Percentiles rank a stretch among this genome's conserved stretches.
Evolutionary conservation across 2,797 vertebrate species (phyloP).

Genomic region (Macropodus opercularis): DNA sequence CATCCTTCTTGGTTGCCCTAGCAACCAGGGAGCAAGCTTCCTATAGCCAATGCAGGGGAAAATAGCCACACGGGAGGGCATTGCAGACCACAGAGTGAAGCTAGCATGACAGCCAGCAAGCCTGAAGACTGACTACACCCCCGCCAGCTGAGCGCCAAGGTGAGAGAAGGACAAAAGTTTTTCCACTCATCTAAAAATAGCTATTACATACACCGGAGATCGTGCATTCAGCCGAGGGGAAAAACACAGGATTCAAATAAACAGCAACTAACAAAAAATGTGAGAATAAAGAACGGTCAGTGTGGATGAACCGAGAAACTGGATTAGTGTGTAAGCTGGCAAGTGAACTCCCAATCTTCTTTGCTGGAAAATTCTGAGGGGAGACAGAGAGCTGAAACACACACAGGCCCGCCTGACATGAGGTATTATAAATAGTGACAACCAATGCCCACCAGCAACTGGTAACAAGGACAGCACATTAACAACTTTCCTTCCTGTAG

Average conservation of each 20-base stretch:
- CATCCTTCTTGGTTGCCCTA: conserved; percentile 69
- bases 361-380: conserved; percentile 55
- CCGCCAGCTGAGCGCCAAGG: conserved; percentile 57
- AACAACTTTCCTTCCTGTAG: conserved; percentile 11
- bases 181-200: conserved; percentile 70
- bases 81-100: conserved; percentile 39
- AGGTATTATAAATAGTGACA: conserved; percentile 66
- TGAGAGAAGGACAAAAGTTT: conserved; percentile 67
- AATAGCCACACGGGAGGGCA: conserved; percentile 48
- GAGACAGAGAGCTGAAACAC: conserved; percentile 30
- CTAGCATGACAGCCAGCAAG: conserved; percentile 53
- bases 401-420: conserved; percentile 35
- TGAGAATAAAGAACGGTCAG: conserved; percentile 8
- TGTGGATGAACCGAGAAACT: conserved; percentile 28
- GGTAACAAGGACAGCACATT: background rate
- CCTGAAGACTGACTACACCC: conserved; percentile 19
- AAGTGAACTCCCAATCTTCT: conserved; percentile 36
- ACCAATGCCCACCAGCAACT: conserved; percentile 31
- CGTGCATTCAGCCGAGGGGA: conserved; percentile 10
- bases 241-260: conserved; percentile 15
- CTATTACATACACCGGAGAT: conserved; percentile 31
- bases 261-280: conserved; percentile 18
- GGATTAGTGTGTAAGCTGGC: conserved; percentile 40
- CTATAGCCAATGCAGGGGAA: conserved; percentile 43
- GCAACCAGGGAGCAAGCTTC: conserved; percentile 70